Conservation (phyloP, 2,113 vertebrate genomes). For the Siphamia tubifer region DNA sequence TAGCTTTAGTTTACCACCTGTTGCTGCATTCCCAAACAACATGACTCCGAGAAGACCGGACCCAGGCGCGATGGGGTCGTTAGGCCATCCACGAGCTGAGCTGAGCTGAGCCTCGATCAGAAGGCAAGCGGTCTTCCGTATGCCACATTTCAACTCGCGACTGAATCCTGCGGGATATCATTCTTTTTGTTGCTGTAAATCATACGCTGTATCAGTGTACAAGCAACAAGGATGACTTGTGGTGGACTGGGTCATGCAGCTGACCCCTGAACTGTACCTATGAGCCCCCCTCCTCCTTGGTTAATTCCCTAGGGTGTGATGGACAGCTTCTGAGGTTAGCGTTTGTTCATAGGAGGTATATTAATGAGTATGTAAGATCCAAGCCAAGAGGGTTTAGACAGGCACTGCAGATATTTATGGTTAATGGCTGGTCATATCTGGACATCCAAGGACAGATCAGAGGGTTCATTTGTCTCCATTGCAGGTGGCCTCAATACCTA, state of each 20-base stretch:
- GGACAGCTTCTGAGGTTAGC: constrained; percentile 1
- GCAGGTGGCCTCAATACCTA: constrained; percentile 1
- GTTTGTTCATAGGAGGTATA: neutral
- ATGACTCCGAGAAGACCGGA: too few relatives aligned
- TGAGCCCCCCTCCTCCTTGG: neutral
- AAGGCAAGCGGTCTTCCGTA: too few relatives aligned
- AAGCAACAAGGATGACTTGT: neutral
- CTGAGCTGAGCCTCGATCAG: too few relatives aligned
- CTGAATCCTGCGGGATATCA: neutral
- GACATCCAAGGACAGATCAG: constrained; percentile 36
- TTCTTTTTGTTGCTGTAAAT: neutral
- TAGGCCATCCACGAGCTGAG: too few relatives aligned
- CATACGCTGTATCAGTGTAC: neutral
- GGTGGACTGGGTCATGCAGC: neutral
- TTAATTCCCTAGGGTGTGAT: constrained; percentile 3
- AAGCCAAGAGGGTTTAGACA: constrained; percentile 27
- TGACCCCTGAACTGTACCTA: constrained; percentile 19
- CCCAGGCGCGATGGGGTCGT: too few relatives aligned
- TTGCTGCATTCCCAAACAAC: too few relatives aligned
- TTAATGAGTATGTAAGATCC: constrained; percentile 41
- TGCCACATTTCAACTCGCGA: neutral
- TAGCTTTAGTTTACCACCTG: too few relatives aligned
- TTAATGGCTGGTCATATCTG: constrained; percentile 11
- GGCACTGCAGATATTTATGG: neutral
- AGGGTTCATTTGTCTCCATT: constrained; percentile 16